Evolutionary conservation across 2,113 vertebrate species (phyloP).

Genomic region (Elachura formosa): DNA sequence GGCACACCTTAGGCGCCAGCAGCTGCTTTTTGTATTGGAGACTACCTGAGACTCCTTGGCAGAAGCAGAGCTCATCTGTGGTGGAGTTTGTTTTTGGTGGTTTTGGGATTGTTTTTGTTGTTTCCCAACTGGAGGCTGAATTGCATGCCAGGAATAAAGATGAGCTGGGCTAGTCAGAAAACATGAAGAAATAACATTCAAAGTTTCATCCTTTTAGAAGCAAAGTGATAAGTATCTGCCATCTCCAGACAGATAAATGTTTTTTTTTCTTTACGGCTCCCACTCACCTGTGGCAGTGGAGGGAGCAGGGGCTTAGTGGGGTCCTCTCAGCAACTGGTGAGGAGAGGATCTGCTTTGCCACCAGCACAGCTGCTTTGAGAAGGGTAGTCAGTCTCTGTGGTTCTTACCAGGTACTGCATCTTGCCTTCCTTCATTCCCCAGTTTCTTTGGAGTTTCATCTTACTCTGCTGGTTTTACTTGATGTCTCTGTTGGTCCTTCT

Average conservation of each 20-base stretch:
- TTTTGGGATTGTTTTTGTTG: background rate
- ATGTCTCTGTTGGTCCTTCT: background rate
- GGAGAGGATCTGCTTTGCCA: background rate
- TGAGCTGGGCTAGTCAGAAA: background rate
- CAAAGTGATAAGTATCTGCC: background rate
- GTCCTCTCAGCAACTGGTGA: background rate
- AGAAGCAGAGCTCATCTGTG: background rate
- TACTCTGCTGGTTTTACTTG: background rate
- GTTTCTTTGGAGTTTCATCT: background rate
- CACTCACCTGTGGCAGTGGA: background rate
- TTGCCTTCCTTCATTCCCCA: background rate
- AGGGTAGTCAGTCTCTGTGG: fast-evolving
- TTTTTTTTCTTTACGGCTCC: background rate
- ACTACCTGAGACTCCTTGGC: background rate
- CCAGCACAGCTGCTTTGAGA: background rate
- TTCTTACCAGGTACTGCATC: background rate
- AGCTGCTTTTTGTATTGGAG: background rate
- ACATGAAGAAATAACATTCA: background rate
- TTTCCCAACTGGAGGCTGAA: background rate
- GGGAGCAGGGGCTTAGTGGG: background rate
- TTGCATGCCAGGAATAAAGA: background rate
- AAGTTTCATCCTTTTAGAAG: background rate
- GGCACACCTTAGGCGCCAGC: background rate
- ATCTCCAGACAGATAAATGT: background rate
- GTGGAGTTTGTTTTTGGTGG: background rate